These are phyloP conservation scores for Lepus townsendii DNA, from an alignment of 2,797 vertebrate species.

Conservation along the genomic window DNA sequence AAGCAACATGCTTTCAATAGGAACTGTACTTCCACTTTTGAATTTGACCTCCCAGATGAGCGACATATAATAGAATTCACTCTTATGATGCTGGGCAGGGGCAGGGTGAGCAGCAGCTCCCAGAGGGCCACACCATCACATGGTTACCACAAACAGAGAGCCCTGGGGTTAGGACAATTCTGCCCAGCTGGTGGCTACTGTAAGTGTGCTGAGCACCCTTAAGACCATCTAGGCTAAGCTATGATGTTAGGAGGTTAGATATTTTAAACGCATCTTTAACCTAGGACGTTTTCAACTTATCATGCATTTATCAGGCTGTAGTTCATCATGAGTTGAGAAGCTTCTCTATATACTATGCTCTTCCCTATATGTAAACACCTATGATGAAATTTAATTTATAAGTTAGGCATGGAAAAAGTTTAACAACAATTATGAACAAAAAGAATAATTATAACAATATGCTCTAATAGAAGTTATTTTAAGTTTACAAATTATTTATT, in stretches of 20 bases:
- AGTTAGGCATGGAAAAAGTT: not conserved
- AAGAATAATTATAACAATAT: not conserved
- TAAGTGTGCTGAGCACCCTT: not conserved
- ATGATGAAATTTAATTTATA: not conserved
- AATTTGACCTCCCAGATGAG: not conserved
- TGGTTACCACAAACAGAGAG: not conserved
- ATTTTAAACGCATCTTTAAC: not conserved
- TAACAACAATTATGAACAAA: not conserved
- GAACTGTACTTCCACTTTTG: not conserved
- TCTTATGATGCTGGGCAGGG: no score
- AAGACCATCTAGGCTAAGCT: not conserved
- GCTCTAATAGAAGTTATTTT: not conserved
- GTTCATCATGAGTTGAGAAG: not conserved
- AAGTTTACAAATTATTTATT: not conserved
- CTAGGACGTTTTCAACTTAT: not conserved
- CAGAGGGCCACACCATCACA: not conserved
- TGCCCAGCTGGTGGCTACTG: not conserved
- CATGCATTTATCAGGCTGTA: not conserved
- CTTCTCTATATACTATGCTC: not conserved
- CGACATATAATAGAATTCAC: not conserved
- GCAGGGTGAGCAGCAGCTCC: not conserved
- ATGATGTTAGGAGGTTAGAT: not conserved
- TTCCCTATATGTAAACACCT: not conserved
- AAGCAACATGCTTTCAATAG: not conserved
- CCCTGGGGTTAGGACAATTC: not conserved